Conservation (phyloP, 1,140 invertebrate genomes). For the Caenorhabditis tropicalis region DNA sequence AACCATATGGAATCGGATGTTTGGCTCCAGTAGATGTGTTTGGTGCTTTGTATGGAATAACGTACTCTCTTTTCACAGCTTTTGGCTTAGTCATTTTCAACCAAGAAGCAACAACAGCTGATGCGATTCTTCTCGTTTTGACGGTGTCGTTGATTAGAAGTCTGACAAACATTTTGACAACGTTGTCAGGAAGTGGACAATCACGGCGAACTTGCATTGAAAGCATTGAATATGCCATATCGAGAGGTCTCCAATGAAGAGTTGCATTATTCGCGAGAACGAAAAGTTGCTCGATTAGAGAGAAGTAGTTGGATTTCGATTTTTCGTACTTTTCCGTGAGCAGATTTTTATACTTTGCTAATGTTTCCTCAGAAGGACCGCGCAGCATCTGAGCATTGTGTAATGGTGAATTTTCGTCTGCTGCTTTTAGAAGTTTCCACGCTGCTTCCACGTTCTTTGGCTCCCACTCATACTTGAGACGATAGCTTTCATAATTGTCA, state of each 20-base stretch:
- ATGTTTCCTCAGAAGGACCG: neutral
- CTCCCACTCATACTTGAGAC: slow-evolving; percentile 70
- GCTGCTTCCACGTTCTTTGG: slow-evolving; percentile 34
- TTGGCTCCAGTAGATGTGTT: slow-evolving; percentile 54
- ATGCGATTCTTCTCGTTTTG: slow-evolving; percentile 77
- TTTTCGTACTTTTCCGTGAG: neutral
- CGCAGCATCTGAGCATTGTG: neutral
- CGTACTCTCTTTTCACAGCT: slow-evolving; percentile 77
- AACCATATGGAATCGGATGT: slow-evolving; percentile 73
- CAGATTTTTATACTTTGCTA: neutral
- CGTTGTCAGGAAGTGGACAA: neutral
- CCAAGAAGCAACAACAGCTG: slow-evolving; percentile 77
- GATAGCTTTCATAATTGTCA: slow-evolving; percentile 74
- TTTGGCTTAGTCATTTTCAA: slow-evolving; percentile 82
- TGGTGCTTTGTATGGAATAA: slow-evolving; percentile 63
- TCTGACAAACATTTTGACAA: slow-evolving; percentile 76
- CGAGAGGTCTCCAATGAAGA: slow-evolving; percentile 81
- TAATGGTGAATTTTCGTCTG: neutral
- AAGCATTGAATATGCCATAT: slow-evolving; percentile 81
- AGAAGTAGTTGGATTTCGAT: slow-evolving; percentile 50
- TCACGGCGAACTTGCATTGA: slow-evolving; percentile 77
- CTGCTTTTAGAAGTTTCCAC: slow-evolving; percentile 1
- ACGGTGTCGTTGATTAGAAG: slow-evolving; percentile 82
- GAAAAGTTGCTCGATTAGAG: slow-evolving; percentile 52
- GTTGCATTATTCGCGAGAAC: slow-evolving; percentile 52